Percentiles rank a stretch among this genome's conserved stretches.
Conservation (phyloP, 2,888 invertebrate genomes). For the Aphrophora alni region DNA sequence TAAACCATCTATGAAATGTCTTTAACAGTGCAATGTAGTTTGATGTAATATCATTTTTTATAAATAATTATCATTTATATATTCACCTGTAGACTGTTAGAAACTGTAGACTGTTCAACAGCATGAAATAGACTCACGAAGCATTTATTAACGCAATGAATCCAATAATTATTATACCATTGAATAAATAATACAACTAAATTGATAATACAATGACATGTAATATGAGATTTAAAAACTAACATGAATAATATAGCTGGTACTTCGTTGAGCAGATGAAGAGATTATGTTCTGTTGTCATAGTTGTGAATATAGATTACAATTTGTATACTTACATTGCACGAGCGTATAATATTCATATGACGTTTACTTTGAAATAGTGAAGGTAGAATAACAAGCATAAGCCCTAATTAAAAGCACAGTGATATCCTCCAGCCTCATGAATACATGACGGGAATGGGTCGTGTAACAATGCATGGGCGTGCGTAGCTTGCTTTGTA, state of each 20-base stretch:
- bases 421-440: neutral
- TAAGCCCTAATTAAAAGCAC: neutral
- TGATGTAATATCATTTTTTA: no score
- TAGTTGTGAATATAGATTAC: neutral
- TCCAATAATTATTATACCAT: neutral
- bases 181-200: neutral
- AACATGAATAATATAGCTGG: neutral
- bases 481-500: neutral
- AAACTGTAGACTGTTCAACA: no score
- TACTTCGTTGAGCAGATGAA: neutral
- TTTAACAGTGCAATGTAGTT: no score
- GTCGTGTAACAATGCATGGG: neutral
- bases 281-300: no score
- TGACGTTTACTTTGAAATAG: neutral
- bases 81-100: no score
- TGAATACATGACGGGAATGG: neutral
- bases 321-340: neutral
- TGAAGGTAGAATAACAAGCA: neutral
- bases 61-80: no score
- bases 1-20: no score
- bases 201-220: neutral
- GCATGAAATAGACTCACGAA: no score
- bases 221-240: neutral
- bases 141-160: no score
- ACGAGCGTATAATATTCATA: neutral